These are phyloP conservation scores for Anaspis maculata DNA, from an alignment of 2,888 invertebrate genomes.

Conservation along the genomic window DNA sequence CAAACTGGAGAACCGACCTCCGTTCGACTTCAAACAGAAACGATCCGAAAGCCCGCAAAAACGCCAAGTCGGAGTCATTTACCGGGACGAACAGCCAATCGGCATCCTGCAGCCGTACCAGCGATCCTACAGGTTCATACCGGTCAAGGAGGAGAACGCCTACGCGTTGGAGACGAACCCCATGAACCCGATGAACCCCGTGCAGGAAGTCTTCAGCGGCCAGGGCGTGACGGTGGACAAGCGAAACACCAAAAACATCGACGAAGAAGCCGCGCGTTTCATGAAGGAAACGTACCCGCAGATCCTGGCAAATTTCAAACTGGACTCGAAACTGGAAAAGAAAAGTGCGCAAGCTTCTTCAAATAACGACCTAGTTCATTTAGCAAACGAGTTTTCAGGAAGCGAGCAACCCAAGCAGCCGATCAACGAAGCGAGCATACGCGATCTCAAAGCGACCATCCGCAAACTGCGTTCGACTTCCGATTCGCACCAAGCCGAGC, in stretches of 20 bases:
- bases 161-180: too few species aligned
- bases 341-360: constrained; percentile 4
- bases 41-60: too few species aligned
- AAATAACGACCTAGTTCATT: too few species aligned
- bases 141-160: constrained; percentile 7
- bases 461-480: constrained; percentile 14
- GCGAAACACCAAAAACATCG: too few species aligned
- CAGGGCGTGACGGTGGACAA: too few species aligned
- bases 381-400: background rate
- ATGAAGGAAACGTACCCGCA: constrained; percentile 22
- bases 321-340: constrained; percentile 24
- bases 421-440: constrained; percentile 5
- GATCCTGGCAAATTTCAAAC: constrained; percentile 29
- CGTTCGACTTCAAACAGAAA: too few species aligned
- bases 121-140: constrained; percentile 11
- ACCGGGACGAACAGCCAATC: constrained; percentile 8
- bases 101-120: constrained; percentile 12
- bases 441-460: constrained; percentile 13
- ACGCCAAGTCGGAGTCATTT: constrained; percentile 12
- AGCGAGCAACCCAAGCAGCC: constrained; percentile 4
- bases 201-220: too few species aligned
- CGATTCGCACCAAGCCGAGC: constrained; percentile 12
- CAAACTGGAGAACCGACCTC: too few species aligned
- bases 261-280: too few species aligned
- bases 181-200: too few species aligned